Percentiles rank a stretch among this genome's conserved stretches.
Conservation (phyloP, 2,797 vertebrate species). For the Craterocephalus amniculus region DNA sequence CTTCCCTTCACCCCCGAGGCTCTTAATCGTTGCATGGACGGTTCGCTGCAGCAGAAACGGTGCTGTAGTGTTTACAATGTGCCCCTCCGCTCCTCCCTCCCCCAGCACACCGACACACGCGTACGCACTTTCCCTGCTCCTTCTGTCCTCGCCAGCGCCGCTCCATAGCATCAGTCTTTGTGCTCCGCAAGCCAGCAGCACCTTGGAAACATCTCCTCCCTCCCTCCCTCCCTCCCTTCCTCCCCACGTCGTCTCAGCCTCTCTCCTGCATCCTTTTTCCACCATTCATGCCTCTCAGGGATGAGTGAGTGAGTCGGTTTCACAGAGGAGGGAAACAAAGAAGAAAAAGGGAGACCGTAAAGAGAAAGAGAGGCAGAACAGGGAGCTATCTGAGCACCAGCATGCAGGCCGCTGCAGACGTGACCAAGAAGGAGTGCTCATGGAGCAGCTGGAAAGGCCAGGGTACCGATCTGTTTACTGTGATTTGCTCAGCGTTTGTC, state of each 20-base stretch:
- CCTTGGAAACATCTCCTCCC: slow-evolving; percentile 78
- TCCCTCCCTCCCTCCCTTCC: slow-evolving; percentile 53
- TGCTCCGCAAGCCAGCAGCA: slow-evolving; percentile 81
- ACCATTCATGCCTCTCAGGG: slow-evolving; percentile 85
- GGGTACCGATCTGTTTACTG: slow-evolving; percentile 86
- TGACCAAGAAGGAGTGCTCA: slow-evolving; percentile 94
- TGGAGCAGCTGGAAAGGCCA: slow-evolving; percentile 98
- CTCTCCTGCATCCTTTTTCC: slow-evolving; percentile 65
- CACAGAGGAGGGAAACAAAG: slow-evolving; percentile 67
- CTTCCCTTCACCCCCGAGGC: slow-evolving; percentile 64
- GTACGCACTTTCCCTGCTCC: slow-evolving; percentile 58
- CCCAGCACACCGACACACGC: slow-evolving; percentile 44
- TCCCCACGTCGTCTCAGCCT: slow-evolving; percentile 59
- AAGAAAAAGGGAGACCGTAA: slow-evolving; percentile 64
- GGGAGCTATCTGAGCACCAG: slow-evolving; percentile 75
- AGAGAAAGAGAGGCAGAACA: slow-evolving; percentile 61
- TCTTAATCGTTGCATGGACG: slow-evolving; percentile 82
- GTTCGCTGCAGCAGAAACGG: slow-evolving; percentile 90
- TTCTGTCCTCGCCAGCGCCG: slow-evolving; percentile 57
- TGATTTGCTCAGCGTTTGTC: slow-evolving; percentile 49
- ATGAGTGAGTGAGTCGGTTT: slow-evolving; percentile 83
- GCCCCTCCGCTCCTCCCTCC: slow-evolving; percentile 58
- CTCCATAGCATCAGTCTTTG: slow-evolving; percentile 87
- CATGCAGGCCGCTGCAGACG: slow-evolving; percentile 95
- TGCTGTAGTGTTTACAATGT: slow-evolving; percentile 85